Conservation (phyloP, 1,140 invertebrate genomes). For the Bombus impatiens region DNA sequence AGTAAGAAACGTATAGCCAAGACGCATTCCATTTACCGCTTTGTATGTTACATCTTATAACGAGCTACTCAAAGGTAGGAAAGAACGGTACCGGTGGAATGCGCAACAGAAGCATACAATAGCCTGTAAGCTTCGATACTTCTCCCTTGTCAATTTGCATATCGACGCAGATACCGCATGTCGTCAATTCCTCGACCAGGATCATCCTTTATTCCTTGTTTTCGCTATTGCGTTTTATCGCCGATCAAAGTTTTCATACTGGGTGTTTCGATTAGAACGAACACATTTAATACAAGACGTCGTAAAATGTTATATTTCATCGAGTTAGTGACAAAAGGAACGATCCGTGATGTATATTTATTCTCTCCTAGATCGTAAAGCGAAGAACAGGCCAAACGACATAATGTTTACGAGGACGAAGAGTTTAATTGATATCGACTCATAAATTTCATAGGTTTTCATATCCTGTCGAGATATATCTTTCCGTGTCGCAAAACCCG, state of each 20-base stretch:
- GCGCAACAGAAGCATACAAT: not conserved
- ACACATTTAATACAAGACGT: not conserved
- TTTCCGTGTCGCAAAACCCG: not conserved
- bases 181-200: not conserved
- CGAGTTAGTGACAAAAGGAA: not conserved
- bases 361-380: not conserved
- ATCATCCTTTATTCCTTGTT: too few relatives aligned
- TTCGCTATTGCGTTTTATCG: not conserved
- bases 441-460: constrained; percentile 8
- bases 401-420: not conserved
- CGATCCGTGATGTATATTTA: not conserved
- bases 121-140: not conserved
- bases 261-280: not conserved
- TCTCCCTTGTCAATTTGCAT: not conserved
- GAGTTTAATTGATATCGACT: constrained; percentile 16
- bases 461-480: not conserved
- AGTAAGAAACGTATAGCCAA: not conserved
- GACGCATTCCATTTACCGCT: not conserved
- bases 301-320: constrained; percentile 4
- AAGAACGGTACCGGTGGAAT: not conserved
- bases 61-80: not conserved
- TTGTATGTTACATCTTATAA: not conserved
- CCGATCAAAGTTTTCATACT: not conserved
- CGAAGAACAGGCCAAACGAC: not conserved
- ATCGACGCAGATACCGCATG: too few relatives aligned